A percentile compares a stretch with the other conserved stretches of the same genome.
These are phyloP conservation scores for Biston stratarius DNA, from an alignment of 2,888 invertebrate genomes.

Conservation along the genomic window DNA sequence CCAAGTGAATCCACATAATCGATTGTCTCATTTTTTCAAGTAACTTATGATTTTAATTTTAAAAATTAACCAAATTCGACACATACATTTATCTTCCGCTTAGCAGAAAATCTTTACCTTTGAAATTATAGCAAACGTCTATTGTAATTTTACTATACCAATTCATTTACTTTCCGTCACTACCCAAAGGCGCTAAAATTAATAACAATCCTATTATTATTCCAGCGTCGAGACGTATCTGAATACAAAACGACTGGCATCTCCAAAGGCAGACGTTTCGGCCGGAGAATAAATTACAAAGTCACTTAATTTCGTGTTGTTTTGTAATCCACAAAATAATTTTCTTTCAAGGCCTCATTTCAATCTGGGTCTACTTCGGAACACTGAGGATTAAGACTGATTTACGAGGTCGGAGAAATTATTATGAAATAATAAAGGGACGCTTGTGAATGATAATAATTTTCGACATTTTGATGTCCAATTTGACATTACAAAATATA, in stretches of 20 bases:
- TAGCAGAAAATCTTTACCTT: no score
- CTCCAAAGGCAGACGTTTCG: conserved; percentile 58
- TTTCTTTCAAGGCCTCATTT: conserved; percentile 66
- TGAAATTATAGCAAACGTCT: neutral
- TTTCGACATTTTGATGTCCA: conserved; percentile 21
- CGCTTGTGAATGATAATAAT: conserved; percentile 48
- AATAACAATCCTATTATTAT: conserved; percentile 57
- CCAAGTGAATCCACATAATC: no score
- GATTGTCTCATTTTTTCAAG: no score
- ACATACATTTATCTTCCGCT: no score
- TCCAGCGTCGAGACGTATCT: conserved; percentile 54
- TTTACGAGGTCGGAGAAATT: conserved; percentile 54
- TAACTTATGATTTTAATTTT: no score
- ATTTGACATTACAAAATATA: neutral
- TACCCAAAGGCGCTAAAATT: conserved; percentile 47
- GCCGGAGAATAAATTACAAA: conserved; percentile 67
- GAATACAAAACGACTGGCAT: conserved; percentile 65
- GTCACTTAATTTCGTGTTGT: conserved; percentile 69
- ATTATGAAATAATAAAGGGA: conserved; percentile 56
- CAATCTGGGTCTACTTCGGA: conserved; percentile 57
- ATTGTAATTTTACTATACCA: neutral
- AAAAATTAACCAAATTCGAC: no score
- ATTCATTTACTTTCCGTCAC: conserved; percentile 24
- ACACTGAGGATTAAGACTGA: conserved; percentile 57
- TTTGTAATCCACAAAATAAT: conserved; percentile 67